Evolutionary conservation across 1,140 invertebrate genomes (phyloP).

Genomic region (Temnothorax longispinosus): DNA sequence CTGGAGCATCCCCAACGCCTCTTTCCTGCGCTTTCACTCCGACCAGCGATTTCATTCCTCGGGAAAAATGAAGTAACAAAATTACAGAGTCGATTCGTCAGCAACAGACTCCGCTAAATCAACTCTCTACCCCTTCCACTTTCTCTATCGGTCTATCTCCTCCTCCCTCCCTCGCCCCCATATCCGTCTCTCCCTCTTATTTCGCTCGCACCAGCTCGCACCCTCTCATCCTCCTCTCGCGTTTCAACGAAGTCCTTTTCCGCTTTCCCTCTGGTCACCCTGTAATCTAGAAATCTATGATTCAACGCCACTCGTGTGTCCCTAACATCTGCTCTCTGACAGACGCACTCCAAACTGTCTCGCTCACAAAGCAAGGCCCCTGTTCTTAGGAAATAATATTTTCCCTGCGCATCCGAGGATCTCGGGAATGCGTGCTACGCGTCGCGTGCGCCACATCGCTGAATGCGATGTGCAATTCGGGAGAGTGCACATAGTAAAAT

Average conservation of each 20-base stretch:
- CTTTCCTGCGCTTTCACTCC: slow-evolving; percentile 28
- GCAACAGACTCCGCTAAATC: slow-evolving; percentile 74
- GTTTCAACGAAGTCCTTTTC: slow-evolving; percentile 68
- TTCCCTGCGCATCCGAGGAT: slow-evolving; percentile 44
- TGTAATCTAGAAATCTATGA: slow-evolving; percentile 81
- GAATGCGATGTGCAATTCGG: slow-evolving; percentile 20
- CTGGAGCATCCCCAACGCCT: slow-evolving; percentile 50
- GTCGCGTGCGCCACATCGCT: not conserved
- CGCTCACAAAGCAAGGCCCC: slow-evolving; percentile 67
- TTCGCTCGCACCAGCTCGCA: slow-evolving; percentile 33
- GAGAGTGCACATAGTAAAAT: slow-evolving; percentile 20
- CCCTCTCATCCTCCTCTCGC: slow-evolving; percentile 60
- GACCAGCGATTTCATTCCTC: slow-evolving; percentile 64
- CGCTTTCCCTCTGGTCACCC: slow-evolving; percentile 69
- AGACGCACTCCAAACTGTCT: slow-evolving; percentile 71
- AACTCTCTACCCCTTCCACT: slow-evolving; percentile 55
- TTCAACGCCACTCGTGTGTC: slow-evolving; percentile 79
- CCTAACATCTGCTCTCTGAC: slow-evolving; percentile 76
- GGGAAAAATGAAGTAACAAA: slow-evolving; percentile 75
- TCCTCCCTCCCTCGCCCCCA: not conserved
- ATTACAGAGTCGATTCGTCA: slow-evolving; percentile 78
- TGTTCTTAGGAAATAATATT: slow-evolving; percentile 73
- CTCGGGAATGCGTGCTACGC: not conserved
- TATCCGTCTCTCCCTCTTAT: slow-evolving; percentile 43
- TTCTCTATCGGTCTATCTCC: not conserved